Conservation (phyloP, 2,888 invertebrate genomes). For the Subacronicta megacephala region DNA sequence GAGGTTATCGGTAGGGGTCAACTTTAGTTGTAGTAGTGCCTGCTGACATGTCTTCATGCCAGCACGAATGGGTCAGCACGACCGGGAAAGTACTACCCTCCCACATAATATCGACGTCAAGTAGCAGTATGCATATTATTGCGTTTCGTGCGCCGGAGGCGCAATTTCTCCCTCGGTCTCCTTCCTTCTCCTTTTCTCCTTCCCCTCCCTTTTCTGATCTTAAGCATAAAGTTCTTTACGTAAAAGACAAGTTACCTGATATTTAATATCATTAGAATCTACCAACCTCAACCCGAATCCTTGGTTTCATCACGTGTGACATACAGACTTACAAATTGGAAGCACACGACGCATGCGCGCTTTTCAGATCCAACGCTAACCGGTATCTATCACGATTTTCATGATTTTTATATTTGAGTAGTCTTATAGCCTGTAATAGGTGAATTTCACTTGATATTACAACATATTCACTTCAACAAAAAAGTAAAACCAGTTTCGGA, state of each 20-base stretch:
- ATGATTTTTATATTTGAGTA: conserved; percentile 60
- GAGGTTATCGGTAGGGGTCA: too few relatives aligned
- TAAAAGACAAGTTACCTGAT: conserved; percentile 16
- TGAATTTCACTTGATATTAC: conserved; percentile 55
- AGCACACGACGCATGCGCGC: conserved; percentile 54
- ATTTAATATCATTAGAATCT: conserved; percentile 33
- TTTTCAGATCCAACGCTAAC: conserved; percentile 53
- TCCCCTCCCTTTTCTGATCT: too few relatives aligned
- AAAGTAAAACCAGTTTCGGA: too few relatives aligned
- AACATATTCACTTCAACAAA: not conserved
- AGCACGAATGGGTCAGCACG: too few relatives aligned
- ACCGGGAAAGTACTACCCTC: too few relatives aligned
- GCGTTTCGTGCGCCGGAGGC: too few relatives aligned
- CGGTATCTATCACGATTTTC: conserved; percentile 61
- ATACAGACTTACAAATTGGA: conserved; percentile 60
- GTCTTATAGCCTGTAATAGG: conserved; percentile 31
- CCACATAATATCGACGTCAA: too few relatives aligned
- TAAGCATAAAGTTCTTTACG: not conserved
- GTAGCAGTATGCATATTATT: too few relatives aligned
- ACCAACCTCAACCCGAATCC: conserved; percentile 56
- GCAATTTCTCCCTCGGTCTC: too few relatives aligned
- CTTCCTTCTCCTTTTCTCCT: too few relatives aligned
- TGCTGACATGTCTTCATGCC: too few relatives aligned
- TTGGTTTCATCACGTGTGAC: conserved; percentile 60
- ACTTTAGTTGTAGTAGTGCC: too few relatives aligned